Evolutionary conservation across 1,140 invertebrate genomes (phyloP).

Genomic region (Drosophila kurseongensis): DNA sequence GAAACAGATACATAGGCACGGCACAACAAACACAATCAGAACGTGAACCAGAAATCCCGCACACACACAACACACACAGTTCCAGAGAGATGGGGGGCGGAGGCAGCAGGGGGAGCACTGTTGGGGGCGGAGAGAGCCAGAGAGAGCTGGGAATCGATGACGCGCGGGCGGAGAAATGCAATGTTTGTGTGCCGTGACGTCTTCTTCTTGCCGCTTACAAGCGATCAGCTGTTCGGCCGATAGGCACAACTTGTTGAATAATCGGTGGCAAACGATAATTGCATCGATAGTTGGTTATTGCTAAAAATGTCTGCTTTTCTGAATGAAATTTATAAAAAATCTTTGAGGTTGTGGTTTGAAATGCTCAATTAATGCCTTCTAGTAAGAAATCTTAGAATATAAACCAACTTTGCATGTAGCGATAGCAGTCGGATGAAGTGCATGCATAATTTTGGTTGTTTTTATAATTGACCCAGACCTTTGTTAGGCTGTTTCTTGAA

Average conservation of each 20-base stretch:
- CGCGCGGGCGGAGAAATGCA: constrained; percentile 31
- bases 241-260: constrained; percentile 56
- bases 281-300: background rate
- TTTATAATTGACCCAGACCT: too few relatives aligned
- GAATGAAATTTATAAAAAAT: background rate
- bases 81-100: background rate
- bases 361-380: background rate
- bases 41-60: constrained; percentile 37
- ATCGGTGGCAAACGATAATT: constrained; percentile 22
- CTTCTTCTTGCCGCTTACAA: constrained; percentile 54
- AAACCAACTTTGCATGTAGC: background rate
- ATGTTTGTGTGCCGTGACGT: constrained; percentile 60
- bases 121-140: constrained; percentile 11
- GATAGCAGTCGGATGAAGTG: background rate
- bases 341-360: background rate
- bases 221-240: constrained; percentile 31
- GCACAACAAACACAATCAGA: constrained; percentile 27
- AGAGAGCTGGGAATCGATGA: constrained; percentile 39
- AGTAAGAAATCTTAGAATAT: background rate
- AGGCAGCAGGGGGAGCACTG: constrained; percentile 2
- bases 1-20: constrained; percentile 23
- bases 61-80: constrained; percentile 11
- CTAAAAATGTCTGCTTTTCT: background rate
- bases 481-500: too few relatives aligned
- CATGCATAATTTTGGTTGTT: too few relatives aligned